Percentiles rank a stretch among this genome's conserved stretches.
These are phyloP conservation scores for Drosophila robusta DNA, from an alignment of 2,888 invertebrate species.

Conservation along the genomic window DNA sequence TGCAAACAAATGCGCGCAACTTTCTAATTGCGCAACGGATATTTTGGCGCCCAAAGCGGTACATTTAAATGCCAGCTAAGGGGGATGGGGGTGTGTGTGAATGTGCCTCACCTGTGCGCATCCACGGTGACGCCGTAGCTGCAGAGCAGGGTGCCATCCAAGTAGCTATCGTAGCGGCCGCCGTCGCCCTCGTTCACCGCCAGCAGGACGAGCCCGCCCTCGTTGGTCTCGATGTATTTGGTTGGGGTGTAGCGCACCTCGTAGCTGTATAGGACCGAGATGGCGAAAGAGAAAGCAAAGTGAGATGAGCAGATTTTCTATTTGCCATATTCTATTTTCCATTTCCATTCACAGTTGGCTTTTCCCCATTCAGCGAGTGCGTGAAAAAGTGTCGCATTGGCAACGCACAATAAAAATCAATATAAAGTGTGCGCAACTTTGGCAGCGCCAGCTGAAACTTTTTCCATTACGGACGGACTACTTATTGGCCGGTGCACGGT, in stretches of 20 bases:
- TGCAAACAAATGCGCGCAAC: constrained; percentile 22
- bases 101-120: constrained; percentile 89
- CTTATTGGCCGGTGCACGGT: constrained; percentile 41
- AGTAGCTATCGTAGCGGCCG: constrained; percentile 95
- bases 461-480: constrained; percentile 74
- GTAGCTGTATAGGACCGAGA: constrained; percentile 71
- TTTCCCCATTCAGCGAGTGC: constrained; percentile 30
- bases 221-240: constrained; percentile 96
- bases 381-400: constrained; percentile 57
- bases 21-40: constrained; percentile 58
- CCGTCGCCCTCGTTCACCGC: constrained; percentile 95
- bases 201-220: constrained; percentile 95
- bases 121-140: constrained; percentile 97
- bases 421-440: constrained; percentile 69
- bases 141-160: constrained; percentile 94
- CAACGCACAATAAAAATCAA: constrained; percentile 77
- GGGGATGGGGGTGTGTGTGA: not conserved
- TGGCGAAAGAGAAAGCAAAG: constrained; percentile 1
- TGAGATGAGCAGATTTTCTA: constrained; percentile 57
- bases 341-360: constrained; percentile 25
- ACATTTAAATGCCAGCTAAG: constrained; percentile 49
- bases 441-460: constrained; percentile 65
- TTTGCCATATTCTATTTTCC: constrained; percentile 46
- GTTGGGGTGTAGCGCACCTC: constrained; percentile 89
- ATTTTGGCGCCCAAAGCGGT: constrained; percentile 43